Evolutionary conservation across 2,888 invertebrate genomes (phyloP).

Genomic region (Adineta ricciae): DNA sequence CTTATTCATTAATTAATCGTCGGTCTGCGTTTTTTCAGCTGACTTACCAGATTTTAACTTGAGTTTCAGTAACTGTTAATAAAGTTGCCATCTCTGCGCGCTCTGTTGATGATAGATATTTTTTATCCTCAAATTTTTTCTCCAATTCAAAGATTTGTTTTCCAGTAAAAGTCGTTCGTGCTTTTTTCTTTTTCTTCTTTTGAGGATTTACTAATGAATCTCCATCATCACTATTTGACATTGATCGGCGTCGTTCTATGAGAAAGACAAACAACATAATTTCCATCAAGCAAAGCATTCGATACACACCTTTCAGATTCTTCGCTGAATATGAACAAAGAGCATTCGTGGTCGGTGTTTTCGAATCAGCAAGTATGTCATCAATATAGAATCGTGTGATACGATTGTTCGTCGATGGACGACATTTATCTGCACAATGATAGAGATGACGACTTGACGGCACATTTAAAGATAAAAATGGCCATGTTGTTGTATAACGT

Average conservation of each 20-base stretch:
- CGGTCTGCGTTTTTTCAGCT: not conserved
- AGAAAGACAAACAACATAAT: too few relatives aligned
- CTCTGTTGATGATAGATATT: slow-evolving; percentile 85
- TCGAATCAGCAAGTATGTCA: slow-evolving; percentile 6
- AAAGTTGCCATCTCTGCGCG: slow-evolving; percentile 84
- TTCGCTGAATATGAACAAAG: not conserved
- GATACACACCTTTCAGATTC: not conserved
- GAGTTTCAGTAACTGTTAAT: slow-evolving; percentile 85
- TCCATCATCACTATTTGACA: slow-evolving; percentile 11
- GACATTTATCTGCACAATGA: not conserved
- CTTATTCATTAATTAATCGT: not conserved
- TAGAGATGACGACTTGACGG: not conserved
- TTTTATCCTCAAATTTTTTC: slow-evolving; percentile 86
- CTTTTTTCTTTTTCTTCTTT: slow-evolving; percentile 58
- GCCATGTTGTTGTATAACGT: slow-evolving; percentile 14
- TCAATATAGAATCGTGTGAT: slow-evolving; percentile 11
- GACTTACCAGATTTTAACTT: slow-evolving; percentile 57
- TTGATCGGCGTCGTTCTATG: not conserved
- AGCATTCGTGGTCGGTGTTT: not conserved
- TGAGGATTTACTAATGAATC: not conserved
- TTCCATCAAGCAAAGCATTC: too few relatives aligned
- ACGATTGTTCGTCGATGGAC: not conserved
- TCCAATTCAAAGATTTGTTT: slow-evolving; percentile 90
- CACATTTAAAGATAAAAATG: not conserved
- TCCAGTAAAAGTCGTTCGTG: slow-evolving; percentile 85